Evolutionary conservation across 2,888 invertebrate genomes (phyloP).

Genomic region (Dynastes maya): DNA sequence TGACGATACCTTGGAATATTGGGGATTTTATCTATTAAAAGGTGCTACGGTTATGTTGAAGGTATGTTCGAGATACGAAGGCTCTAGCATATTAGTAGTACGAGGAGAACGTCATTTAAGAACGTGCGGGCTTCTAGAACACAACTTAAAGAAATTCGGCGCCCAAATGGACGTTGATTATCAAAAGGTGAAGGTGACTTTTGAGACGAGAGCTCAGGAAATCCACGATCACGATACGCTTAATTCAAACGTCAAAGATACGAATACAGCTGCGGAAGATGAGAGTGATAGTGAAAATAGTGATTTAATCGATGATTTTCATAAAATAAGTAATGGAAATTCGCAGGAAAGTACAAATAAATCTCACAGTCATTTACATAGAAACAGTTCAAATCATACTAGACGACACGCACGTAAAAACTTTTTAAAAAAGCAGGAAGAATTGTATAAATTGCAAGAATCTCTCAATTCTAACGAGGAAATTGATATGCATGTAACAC

Average conservation of each 20-base stretch:
- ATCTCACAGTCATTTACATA: background rate
- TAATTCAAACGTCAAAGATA: background rate
- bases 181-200: conserved; percentile 72
- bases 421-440: conserved; percentile 51
- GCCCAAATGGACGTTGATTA: conserved; percentile 76
- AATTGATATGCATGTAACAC: conserved; percentile 48
- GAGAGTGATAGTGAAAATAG: conserved; percentile 59
- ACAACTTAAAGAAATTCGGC: conserved; percentile 76
- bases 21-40: conserved; percentile 88
- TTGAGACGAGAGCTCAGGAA: conserved; percentile 74
- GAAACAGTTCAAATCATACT: conserved; percentile 14
- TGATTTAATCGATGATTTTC: conserved; percentile 51
- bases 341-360: background rate
- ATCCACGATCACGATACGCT: conserved; percentile 59
- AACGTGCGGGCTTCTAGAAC: conserved; percentile 85
- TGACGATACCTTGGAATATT: conserved; percentile 90
- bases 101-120: conserved; percentile 84
- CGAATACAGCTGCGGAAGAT: conserved; percentile 56
- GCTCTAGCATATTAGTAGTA: conserved; percentile 86
- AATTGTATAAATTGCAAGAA: conserved; percentile 56
- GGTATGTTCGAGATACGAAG: conserved; percentile 85
- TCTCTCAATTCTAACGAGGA: conserved; percentile 54
- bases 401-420: conserved; percentile 53
- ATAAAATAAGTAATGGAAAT: conserved; percentile 42
- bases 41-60: conserved; percentile 85